A percentile compares a stretch with the other conserved stretches of the same genome.
Evolutionary conservation across 2,113 vertebrate genomes (phyloP).

Genomic region (Benitochromis conjunctus): DNA sequence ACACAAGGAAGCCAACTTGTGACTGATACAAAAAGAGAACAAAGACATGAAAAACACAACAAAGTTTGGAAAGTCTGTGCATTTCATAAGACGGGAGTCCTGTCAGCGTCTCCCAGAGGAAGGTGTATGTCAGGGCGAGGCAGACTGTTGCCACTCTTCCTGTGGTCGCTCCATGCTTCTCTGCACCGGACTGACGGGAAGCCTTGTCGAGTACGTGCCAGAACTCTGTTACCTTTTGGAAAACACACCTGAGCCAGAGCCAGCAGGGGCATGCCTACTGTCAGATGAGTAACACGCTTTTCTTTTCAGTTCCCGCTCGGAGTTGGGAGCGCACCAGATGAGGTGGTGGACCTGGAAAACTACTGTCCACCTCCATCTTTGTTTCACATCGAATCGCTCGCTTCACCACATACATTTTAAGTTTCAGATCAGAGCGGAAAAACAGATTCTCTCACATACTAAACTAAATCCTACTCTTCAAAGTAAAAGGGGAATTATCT

Average conservation of each 20-base stretch:
- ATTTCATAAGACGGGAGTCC: not conserved
- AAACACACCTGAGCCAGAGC: not conserved
- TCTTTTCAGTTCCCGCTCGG: not conserved
- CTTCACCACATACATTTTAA: slow-evolving; percentile 10
- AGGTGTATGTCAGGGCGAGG: slow-evolving; percentile 1
- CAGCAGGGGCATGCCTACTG: not conserved
- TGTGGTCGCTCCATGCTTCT: slow-evolving; percentile 15
- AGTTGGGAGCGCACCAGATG: not conserved
- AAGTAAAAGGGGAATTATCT: slow-evolving; percentile 33
- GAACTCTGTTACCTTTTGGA: not conserved
- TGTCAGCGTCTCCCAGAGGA: slow-evolving; percentile 24
- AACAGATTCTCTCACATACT: slow-evolving; percentile 51
- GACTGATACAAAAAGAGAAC: not conserved
- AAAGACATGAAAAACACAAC: not conserved
- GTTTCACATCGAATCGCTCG: not conserved
- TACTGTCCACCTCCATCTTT: not conserved
- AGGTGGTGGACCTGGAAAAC: not conserved
- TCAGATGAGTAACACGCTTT: not conserved
- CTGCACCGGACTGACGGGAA: slow-evolving; percentile 15
- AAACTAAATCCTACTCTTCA: slow-evolving; percentile 49
- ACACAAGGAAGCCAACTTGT: not conserved
- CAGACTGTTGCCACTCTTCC: slow-evolving; percentile 5
- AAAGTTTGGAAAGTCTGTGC: not conserved
- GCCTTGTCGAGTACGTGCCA: not conserved
- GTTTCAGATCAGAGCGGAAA: not conserved